phyloP scores from a whole-genome alignment of 2,797 vertebrate genomes.

The Arctocebus calabarensis region DNA sequence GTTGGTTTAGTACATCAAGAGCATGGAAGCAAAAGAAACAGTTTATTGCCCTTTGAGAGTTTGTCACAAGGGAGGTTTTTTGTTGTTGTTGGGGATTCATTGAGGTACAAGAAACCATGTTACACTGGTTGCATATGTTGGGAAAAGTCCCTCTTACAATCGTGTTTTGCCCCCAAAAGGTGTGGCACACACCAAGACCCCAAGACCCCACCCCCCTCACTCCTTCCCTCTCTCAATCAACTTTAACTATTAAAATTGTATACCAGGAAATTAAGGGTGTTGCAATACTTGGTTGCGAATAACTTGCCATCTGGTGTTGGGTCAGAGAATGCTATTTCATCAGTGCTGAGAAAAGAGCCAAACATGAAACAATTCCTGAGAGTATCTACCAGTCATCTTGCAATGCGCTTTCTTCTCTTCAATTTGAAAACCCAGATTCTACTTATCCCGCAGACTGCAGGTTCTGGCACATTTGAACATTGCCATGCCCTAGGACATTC shows the following conservation, averaged over 20 bases:
- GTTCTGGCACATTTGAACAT: conserved; percentile 92
- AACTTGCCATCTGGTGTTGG: conserved; percentile 95
- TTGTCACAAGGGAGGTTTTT: too few species aligned
- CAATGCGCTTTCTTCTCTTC: conserved; percentile 91
- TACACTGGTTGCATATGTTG: too few species aligned
- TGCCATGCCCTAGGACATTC: conserved; percentile 94
- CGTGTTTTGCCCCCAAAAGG: too few species aligned
- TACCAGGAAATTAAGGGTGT: conserved; percentile 93
- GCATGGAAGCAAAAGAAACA: too few species aligned
- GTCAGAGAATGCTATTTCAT: conserved; percentile 97
- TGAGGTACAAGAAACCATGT: too few species aligned
- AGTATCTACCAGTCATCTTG: conserved; percentile 93
- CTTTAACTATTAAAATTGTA: conserved; percentile 93
- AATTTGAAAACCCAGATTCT: conserved; percentile 96
- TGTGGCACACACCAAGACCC: too few species aligned
- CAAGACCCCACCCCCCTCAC: too few species aligned
- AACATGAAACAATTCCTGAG: conserved; percentile 94
- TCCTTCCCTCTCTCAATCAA: neutral
- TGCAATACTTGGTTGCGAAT: conserved; percentile 93
- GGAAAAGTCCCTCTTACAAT: too few species aligned
- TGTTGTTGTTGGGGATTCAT: too few species aligned
- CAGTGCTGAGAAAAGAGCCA: conserved; percentile 91
- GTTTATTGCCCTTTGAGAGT: too few species aligned
- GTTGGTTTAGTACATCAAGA: neutral
- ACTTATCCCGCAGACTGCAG: conserved; percentile 94